Evolutionary conservation across 2,888 invertebrate species (phyloP).

Genomic region (Ferdinandea cuprea): DNA sequence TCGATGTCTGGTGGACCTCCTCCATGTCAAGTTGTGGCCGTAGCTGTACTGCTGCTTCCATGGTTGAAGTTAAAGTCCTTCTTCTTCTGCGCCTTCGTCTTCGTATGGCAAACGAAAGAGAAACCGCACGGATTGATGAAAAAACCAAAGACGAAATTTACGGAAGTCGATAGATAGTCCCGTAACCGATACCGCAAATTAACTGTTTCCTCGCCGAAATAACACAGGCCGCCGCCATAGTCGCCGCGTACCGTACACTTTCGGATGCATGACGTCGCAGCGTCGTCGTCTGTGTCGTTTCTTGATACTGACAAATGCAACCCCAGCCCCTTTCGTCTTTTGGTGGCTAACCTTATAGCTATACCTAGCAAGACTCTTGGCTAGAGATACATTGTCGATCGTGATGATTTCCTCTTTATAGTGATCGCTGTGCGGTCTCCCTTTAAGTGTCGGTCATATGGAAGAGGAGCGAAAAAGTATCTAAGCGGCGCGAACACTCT

Average conservation of each 20-base stretch:
- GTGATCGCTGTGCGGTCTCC: constrained; percentile 71
- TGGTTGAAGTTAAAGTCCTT: constrained; percentile 47
- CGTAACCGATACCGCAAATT: constrained; percentile 75
- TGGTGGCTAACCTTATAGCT: constrained; percentile 14
- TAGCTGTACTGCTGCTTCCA: constrained; percentile 11
- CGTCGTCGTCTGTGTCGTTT: constrained; percentile 20
- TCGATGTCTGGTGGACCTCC: constrained; percentile 51
- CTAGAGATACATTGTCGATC: constrained; percentile 70
- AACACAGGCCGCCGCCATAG: constrained; percentile 46
- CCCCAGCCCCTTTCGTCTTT: constrained; percentile 43
- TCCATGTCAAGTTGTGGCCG: constrained; percentile 35
- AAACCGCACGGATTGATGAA: constrained; percentile 65
- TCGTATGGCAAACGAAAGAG: constrained; percentile 60
- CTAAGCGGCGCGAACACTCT: constrained; percentile 58
- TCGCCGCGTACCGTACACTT: constrained; percentile 47
- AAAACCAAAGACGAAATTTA: constrained; percentile 73
- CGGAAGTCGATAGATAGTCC: constrained; percentile 76
- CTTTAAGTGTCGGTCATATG: constrained; percentile 75
- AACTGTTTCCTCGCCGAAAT: constrained; percentile 76
- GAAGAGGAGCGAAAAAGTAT: constrained; percentile 70
- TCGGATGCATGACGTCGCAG: constrained; percentile 67
- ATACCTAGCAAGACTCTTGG: constrained; percentile 23
- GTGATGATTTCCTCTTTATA: constrained; percentile 71
- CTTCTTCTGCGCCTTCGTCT: constrained; percentile 26
- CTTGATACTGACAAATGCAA: constrained; percentile 53